Evolutionary conservation across 2,113 vertebrate species (phyloP), one percentile per base, ranked within the genome.

Genomic region (Ursus arctos): DNA sequence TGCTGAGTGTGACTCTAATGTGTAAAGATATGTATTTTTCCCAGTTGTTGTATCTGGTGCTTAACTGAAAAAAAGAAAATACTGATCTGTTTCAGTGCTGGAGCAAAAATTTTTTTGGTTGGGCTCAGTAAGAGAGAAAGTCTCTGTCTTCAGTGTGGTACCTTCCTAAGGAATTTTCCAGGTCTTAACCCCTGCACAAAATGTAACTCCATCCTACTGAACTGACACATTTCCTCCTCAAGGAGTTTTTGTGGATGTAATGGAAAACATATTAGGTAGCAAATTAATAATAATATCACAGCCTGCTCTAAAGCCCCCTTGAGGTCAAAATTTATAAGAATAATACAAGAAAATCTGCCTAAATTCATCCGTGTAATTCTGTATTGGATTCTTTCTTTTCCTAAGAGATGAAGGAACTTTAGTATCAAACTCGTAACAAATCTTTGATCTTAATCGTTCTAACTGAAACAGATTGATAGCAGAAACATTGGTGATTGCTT

Each of bases 271-370:
- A 40, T 36, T 63, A 26, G 43, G 36, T 88, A 65, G 36, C 36
- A 90, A 26, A 47, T n/a, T 69, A 19, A 51, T 51, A 57, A 57
- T 59, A 57, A 57, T 59, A 67, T 33, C 47, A 51, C n/a, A 71
- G 57, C 24, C 43, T 71, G 43, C 21, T 77, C 88, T 13, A 24
- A 72, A 33, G 7, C 12, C 61, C 49, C 74, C 67, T 36, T 51
- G 40, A 74, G 72, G 28, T 36, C 69, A 86, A 88, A 81, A 63
- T 69, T 61, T 95, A 7, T 89, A 85, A 88, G 24, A 96, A 36
- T 59, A 89, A 43, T 57, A 86, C 31, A 91, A 10, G 71, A 61
- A 24, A 79, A 89, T 90, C 31, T 83, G 55, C 18, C 40, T 79
- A 59, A 94, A 49, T 94, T 79, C 81, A 47, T 88, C 55, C 9